Evolutionary conservation across 2,797 vertebrate genomes (phyloP).

Genomic region (Gallinago solitaria): DNA sequence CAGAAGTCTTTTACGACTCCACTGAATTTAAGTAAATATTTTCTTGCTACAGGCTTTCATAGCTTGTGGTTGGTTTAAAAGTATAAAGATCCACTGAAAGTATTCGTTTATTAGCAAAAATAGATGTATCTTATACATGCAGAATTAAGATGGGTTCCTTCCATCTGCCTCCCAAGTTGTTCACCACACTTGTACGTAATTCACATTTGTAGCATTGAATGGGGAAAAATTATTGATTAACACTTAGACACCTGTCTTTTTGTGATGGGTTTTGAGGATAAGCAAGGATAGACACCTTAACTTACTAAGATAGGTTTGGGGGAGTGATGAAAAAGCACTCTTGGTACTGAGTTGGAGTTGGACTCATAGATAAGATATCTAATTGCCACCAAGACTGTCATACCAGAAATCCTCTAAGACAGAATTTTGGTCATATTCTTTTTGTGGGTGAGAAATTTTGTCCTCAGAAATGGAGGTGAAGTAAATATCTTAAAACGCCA

Average conservation of each 20-base stretch:
- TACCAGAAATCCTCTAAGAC: background rate
- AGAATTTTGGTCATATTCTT: background rate
- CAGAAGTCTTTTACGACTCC: background rate
- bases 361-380: background rate
- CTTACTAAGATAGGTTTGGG: background rate
- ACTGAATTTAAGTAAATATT: background rate
- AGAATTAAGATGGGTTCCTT: background rate
- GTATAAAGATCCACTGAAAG: background rate
- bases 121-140: rapidly evolving
- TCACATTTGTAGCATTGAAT: background rate
- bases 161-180: background rate
- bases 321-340: background rate
- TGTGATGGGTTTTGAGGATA: background rate
- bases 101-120: background rate
- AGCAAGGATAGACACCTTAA: background rate
- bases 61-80: background rate
- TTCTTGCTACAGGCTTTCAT: background rate
- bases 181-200: background rate
- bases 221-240: background rate
- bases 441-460: background rate
- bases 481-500: background rate
- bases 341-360: background rate
- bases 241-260: background rate
- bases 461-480: background rate
- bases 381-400: background rate